Percentiles rank a stretch among this genome's conserved stretches.
Evolutionary conservation across 2,888 invertebrate genomes (phyloP).

Genomic region (Neoscelio sp.): DNA sequence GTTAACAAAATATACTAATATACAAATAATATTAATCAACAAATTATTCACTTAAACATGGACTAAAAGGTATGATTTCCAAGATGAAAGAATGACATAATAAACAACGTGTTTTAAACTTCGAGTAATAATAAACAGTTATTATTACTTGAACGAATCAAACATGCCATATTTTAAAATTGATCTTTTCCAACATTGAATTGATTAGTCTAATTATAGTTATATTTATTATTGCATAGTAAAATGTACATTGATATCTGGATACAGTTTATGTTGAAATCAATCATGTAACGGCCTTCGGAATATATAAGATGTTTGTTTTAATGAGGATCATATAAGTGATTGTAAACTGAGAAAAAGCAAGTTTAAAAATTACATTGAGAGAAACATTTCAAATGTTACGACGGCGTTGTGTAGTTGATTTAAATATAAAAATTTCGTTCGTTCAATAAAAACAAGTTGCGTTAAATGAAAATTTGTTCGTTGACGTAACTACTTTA

Average conservation of each 20-base stretch:
- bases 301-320: neutral
- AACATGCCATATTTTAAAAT: slow-evolving; percentile 19
- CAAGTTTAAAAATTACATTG: neutral
- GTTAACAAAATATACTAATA: no score
- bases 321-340: neutral
- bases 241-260: slow-evolving; percentile 13
- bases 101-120: slow-evolving; percentile 24
- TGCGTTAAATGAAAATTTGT: no score
- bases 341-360: no score
- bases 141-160: slow-evolving; percentile 8
- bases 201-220: slow-evolving; percentile 37
- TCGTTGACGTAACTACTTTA: no score
- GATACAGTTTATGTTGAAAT: slow-evolving; percentile 28
- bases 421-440: no score
- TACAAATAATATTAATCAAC: no score
- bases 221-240: slow-evolving; percentile 12
- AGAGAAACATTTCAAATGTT: neutral
- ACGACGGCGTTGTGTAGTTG: no score
- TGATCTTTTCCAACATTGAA: slow-evolving; percentile 16
- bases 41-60: no score
- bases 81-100: slow-evolving; percentile 16
- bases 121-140: slow-evolving; percentile 24
- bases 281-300: slow-evolving; percentile 16
- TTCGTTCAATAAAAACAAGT: no score
- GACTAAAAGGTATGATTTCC: neutral